Conservation (phyloP, 2,888 invertebrate species). For the Catocala sponsa region DNA sequence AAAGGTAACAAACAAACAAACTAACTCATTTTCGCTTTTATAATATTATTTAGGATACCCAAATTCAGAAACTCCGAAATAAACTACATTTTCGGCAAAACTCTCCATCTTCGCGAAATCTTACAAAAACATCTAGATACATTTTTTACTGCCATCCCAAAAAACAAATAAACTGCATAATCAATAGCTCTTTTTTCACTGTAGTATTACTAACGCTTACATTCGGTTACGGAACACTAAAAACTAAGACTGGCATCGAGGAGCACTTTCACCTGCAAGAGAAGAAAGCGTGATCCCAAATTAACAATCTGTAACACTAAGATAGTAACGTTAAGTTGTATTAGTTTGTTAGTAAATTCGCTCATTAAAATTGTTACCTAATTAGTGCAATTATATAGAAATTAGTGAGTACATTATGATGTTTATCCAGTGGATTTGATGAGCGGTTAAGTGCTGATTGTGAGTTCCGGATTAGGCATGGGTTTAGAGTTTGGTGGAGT, state of each 20-base stretch:
- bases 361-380: conserved; percentile 62
- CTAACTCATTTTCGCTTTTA: too few species aligned
- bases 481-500: too few species aligned
- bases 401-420: too few species aligned
- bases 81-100: too few species aligned
- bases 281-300: conserved; percentile 83
- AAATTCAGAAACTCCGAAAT: too few species aligned
- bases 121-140: background rate
- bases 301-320: conserved; percentile 79
- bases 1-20: too few species aligned
- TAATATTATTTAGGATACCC: too few species aligned
- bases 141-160: conserved; percentile 1
- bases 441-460: too few species aligned
- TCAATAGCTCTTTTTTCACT: conserved; percentile 12
- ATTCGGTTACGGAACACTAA: conserved; percentile 44
- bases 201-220: conserved; percentile 22
- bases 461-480: too few species aligned
- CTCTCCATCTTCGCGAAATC: too few species aligned
- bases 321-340: conserved; percentile 54
- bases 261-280: conserved; percentile 70
- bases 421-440: too few species aligned
- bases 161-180: conserved; percentile 15
- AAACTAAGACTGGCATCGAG: conserved; percentile 46
- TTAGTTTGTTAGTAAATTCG: conserved; percentile 55
- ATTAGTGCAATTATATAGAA: conserved; percentile 33